Base-by-base conservation (phyloP, 2,888 invertebrate species). In the Xanthia togata region DNA sequence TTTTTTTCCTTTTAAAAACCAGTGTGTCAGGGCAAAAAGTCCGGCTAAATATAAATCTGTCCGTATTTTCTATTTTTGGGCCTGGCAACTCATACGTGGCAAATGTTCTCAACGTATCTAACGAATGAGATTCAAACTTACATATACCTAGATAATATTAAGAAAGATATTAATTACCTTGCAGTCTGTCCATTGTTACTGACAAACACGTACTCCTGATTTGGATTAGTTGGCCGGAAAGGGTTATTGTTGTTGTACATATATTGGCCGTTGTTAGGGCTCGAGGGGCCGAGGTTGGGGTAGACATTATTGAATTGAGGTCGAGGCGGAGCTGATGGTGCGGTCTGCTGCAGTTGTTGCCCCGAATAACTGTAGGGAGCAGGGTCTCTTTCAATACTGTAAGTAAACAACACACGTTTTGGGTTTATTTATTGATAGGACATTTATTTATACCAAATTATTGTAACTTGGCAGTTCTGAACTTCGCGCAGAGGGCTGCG, bases 381-480 rank as follows among this genome's bases (percentile, higher is more conserved):
- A 0, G 86, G 86, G 38, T 85, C 80, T 50, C 89, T 85, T 72
- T 90, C 91, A 4, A 82, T 53, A 35, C 90, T 90, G 81, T 9
- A 85, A 86, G 4, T 50, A 59, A 64, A n/a, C 20, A 74, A 74
- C 12, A 72, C 14, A 31, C 41, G 17, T 60, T 35, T 17, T 5
- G 41, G 23, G 26, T 60, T 60, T 5, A 23, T 26, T 50, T 50
- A 31, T 65, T 47, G 26, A 26, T 50, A 2, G 23, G 20, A 23
- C 23, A 53, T 53, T 53, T 9, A 9, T 41, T 41, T 23, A 35
- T 35, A 38, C 14, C 62, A 35, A 62, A 31, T 31, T 31, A 31
- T 31, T 31, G 31, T 31, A 31, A 31, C 31, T 31, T 31, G 31
- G 31, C 31, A 31, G 31, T 31, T 31, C 31, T 2, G 31, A 31